Conservation (phyloP, 2,797 vertebrate genomes). For the Ctenopoma multispine region DNA sequence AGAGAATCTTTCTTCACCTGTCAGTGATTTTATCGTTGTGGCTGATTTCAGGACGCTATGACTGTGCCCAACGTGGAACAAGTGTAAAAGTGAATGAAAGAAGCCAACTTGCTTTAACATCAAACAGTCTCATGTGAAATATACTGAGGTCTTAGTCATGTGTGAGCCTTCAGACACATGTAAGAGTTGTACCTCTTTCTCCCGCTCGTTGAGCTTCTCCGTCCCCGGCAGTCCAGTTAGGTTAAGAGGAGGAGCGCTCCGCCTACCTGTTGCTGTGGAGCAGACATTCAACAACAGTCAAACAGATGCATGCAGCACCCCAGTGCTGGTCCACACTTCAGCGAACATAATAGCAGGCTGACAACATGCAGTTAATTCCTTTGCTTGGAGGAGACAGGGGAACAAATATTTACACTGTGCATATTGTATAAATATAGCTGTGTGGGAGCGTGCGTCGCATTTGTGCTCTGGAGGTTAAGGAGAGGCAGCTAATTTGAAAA, state of each 20-base stretch:
- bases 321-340: conserved; percentile 14
- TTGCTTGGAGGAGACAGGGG: conserved; percentile 26
- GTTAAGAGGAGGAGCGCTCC: conserved; percentile 96
- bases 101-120: too few species aligned
- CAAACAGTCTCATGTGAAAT: not conserved
- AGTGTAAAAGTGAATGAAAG: too few species aligned
- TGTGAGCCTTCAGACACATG: too few species aligned
- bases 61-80: too few species aligned
- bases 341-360: conserved; percentile 27
- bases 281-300: conserved; percentile 37
- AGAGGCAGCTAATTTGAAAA: conserved; percentile 36
- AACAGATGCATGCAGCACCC: conserved; percentile 8
- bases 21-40: too few species aligned
- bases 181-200: conserved; percentile 99
- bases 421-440: conserved; percentile 57
- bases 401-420: conserved; percentile 47
- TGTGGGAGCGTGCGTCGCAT: conserved; percentile 34
- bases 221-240: conserved; percentile 97
- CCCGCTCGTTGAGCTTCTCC: conserved; percentile 96
- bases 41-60: too few species aligned
- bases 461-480: conserved; percentile 41
- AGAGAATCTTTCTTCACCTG: too few species aligned
- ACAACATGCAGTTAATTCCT: conserved; percentile 43
- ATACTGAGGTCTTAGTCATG: too few species aligned
- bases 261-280: conserved; percentile 85